Evolutionary conservation across 2,797 vertebrate species (phyloP), one percentile per base, ranked within the genome.

Genomic region (Mormyrops boulengeri): DNA sequence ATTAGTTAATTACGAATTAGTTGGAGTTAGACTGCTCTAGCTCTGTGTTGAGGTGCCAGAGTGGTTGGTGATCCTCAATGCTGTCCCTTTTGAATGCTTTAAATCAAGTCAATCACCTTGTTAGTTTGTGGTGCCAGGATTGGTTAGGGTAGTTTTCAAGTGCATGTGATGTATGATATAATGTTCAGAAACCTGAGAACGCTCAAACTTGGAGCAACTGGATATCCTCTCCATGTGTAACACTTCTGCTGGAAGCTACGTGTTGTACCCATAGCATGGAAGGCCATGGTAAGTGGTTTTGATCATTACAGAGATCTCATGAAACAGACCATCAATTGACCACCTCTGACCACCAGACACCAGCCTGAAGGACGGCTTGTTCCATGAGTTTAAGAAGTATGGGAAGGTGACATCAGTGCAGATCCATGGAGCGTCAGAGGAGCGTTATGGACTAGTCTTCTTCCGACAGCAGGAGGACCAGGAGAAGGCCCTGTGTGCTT

Each of bases 331-430:
- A 86, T 86, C 52, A 86, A 86, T 87, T 57, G 52, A 87, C 86
- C 34, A 60, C 26, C 41, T 89, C 0, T 92, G 91, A 91, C 62
- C 86, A 91, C 55, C 91, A 99, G 99, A 99, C 94, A 98, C 99
- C 93, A 99, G 99, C 96, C 96, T 99, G 93, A 99, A 99, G 94
- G 99, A 99, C 92, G 99, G 99, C 91, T 97, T 99, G 94, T 99
- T 99, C 94, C 99, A 99, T 22, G 99, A 99, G 92, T 99, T 99
- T 94, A 99, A 99, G 95, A 99, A 99, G 92, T 98, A 99, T 30
- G 99, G 99, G 84, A 99, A 99, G 94, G 99, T 99, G 93, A 99
- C 98, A 0, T 99, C 98, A 0, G 98, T 99, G 89, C 99, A 99
- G 95, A 99, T 99, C 92, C 98, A 99, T 0, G 99, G 99, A 8